These are phyloP conservation scores for Tridacna crocea DNA, from an alignment of 2,888 invertebrate genomes.

Conservation along the genomic window DNA sequence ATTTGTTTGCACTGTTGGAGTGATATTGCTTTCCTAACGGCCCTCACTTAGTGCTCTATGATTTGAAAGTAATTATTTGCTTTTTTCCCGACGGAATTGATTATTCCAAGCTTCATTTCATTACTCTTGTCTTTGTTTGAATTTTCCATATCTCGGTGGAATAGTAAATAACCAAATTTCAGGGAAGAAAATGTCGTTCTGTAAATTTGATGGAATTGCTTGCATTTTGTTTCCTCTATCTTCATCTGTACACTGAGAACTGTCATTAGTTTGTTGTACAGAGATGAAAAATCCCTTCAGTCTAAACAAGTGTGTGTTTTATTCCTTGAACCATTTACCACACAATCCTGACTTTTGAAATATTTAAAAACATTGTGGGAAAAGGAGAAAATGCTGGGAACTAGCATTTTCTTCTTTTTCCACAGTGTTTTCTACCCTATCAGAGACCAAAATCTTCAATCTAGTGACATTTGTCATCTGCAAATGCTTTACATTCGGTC, in stretches of 20 bases:
- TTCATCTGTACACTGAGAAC: not conserved
- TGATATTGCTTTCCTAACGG: conserved; percentile 31
- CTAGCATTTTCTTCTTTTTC: no score
- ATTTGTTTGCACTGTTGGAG: conserved; percentile 12
- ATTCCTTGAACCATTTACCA: no score
- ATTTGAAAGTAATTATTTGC: conserved; percentile 28
- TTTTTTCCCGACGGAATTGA: not conserved
- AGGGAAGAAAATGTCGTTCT: conserved; percentile 8
- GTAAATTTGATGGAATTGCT: conserved; percentile 3
- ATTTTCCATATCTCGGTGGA: conserved; percentile 9
- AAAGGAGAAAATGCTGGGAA: no score
- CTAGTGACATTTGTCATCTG: no score
- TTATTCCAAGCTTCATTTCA: conserved; percentile 24
- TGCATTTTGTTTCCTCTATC: not conserved
- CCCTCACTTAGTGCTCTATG: conserved; percentile 25
- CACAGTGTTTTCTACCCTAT: no score
- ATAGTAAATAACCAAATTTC: conserved; percentile 10
- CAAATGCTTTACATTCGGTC: no score
- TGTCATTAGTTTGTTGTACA: not conserved
- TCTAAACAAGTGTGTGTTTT: no score
- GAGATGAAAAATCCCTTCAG: no score
- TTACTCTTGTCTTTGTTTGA: conserved; percentile 24
- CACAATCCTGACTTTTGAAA: no score
- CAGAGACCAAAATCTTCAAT: no score
- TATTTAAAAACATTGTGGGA: no score